These are phyloP conservation scores for Antechinus stuartii DNA, from an alignment of 2,113 vertebrate genomes.

Conservation along the genomic window DNA sequence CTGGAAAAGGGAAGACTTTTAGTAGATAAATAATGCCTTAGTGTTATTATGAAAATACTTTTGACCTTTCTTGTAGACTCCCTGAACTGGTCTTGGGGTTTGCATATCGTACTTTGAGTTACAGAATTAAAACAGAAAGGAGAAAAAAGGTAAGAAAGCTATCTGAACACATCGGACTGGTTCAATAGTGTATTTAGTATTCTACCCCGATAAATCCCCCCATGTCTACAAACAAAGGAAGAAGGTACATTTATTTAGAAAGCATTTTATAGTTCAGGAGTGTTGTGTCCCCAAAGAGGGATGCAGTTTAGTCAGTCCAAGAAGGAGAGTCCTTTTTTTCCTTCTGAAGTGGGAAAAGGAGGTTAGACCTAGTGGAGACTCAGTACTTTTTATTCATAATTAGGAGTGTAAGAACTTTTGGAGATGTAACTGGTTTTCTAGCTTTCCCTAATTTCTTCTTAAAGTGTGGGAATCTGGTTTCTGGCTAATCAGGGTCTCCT, in stretches of 20 bases:
- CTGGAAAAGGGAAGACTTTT: not conserved
- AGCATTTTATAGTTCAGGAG: no score
- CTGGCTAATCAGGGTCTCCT: not conserved
- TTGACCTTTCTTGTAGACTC: not conserved
- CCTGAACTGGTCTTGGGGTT: not conserved
- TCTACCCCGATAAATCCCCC: not conserved
- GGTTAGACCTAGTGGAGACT: no score
- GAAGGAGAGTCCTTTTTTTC: no score
- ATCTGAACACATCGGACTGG: not conserved
- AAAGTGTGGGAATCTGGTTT: not conserved
- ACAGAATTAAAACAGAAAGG: not conserved
- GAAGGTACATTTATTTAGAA: no score
- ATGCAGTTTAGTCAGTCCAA: no score
- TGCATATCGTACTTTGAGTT: not conserved
- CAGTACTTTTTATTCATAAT: not conserved
- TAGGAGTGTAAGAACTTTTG: conserved; percentile 14
- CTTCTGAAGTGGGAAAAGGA: no score
- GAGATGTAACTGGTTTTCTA: conserved; percentile 2
- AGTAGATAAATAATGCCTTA: not conserved
- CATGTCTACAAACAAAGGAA: not conserved
- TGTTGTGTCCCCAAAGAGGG: no score
- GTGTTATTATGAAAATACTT: not conserved
- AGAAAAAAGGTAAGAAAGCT: not conserved
- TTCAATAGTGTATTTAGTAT: not conserved
- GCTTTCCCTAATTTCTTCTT: not conserved